Percentiles rank a stretch among this genome's conserved stretches.
phyloP scores from a whole-genome alignment of 2,888 invertebrate genomes.

The Tenthredo livida region DNA sequence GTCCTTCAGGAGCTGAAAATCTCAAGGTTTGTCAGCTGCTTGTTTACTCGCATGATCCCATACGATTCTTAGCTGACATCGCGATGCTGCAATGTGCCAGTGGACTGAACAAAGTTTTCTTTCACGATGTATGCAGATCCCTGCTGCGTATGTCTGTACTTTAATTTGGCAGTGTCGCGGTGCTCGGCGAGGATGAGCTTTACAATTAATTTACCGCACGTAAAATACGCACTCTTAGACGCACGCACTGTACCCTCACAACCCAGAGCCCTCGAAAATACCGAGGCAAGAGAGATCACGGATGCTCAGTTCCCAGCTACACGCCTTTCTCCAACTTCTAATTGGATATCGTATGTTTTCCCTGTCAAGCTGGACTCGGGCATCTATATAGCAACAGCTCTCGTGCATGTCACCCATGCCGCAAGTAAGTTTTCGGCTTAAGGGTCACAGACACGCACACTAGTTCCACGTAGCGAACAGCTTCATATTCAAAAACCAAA shows the following conservation, averaged over 20 bases:
- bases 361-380: slow-evolving; percentile 75
- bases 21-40: slow-evolving; percentile 72
- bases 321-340: slow-evolving; percentile 62
- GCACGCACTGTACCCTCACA: slow-evolving; percentile 28
- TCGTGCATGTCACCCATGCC: slow-evolving; percentile 73
- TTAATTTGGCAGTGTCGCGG: background rate
- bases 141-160: background rate
- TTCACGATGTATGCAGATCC: background rate
- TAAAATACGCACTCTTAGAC: slow-evolving; percentile 25
- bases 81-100: background rate
- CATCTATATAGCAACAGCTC: slow-evolving; percentile 75
- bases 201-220: background rate
- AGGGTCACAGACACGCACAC: slow-evolving; percentile 43
- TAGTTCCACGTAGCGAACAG: background rate
- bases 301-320: slow-evolving; percentile 41
- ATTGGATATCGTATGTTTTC: slow-evolving; percentile 71
- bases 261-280: slow-evolving; percentile 40
- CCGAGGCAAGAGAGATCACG: slow-evolving; percentile 39
- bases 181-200: background rate
- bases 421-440: slow-evolving; percentile 72
- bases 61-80: background rate
- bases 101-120: background rate
- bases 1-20: slow-evolving; percentile 59
- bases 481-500: background rate
- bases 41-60: slow-evolving; percentile 56